A percentile compares a stretch with the other conserved stretches of the same genome.
phyloP scores from a whole-genome alignment of 2,113 vertebrate genomes.

The Thamnaconus septentrionalis region DNA sequence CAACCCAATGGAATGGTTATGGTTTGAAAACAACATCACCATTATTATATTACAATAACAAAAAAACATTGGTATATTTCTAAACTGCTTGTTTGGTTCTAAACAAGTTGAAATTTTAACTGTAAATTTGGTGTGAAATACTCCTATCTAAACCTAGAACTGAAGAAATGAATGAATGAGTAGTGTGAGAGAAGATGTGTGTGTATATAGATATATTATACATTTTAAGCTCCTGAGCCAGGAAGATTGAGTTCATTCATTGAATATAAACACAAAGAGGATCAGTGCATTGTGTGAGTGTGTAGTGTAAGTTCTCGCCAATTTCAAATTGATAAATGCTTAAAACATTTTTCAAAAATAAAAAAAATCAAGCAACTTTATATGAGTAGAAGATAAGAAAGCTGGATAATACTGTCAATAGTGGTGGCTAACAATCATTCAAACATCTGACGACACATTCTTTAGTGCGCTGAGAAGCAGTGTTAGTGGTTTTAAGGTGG shows the following conservation, averaged over 20 bases:
- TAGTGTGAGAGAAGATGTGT: conserved; percentile 9
- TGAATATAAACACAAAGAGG: conserved; percentile 55
- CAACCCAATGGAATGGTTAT: conserved; percentile 38
- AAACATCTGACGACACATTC: conserved; percentile 31
- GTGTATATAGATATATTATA: background rate
- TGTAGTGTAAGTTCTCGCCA: conserved; percentile 12
- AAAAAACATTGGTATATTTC: conserved; percentile 16
- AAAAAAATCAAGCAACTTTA: conserved; percentile 30
- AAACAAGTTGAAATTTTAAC: background rate
- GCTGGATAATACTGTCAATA: conserved; percentile 40
- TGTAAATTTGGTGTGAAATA: conserved; percentile 5
- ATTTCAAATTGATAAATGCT: conserved; percentile 31
- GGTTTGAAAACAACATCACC: conserved; percentile 45
- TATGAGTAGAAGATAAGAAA: conserved; percentile 24
- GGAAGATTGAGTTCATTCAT: conserved; percentile 52
- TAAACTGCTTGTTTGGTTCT: conserved; percentile 30
- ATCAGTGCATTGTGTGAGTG: conserved; percentile 74
- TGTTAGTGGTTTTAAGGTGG: conserved; percentile 62
- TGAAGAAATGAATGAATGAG: conserved; percentile 1
- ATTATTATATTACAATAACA: conserved; percentile 33
- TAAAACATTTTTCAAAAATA: conserved; percentile 14
- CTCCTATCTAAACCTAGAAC: conserved; percentile 17
- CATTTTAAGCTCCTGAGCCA: conserved; percentile 8
- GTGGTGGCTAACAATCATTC: conserved; percentile 1
- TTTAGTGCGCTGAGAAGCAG: conserved; percentile 21